Conservation (phyloP, 2,797 vertebrate genomes). For the Acropternis orthonyx region DNA sequence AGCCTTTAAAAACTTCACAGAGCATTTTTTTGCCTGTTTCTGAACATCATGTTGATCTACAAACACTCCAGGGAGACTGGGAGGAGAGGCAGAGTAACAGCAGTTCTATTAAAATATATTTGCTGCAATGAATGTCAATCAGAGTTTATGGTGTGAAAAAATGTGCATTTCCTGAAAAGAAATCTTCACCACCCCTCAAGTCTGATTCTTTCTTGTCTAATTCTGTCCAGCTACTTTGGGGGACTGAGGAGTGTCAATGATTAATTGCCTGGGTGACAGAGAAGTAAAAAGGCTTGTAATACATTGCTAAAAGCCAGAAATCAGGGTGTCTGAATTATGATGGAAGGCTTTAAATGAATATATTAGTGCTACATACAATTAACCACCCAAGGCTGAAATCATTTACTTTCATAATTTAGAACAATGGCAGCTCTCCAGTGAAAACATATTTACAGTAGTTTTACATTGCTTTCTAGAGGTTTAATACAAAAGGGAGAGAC, state of each 20-base stretch:
- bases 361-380: constrained; percentile 9
- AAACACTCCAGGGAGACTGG: neutral
- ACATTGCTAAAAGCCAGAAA: constrained; percentile 57
- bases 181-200: neutral
- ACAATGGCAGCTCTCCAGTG: constrained; percentile 21
- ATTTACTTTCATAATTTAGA: constrained; percentile 36
- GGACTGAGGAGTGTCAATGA: constrained; percentile 32
- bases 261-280: constrained; percentile 43
- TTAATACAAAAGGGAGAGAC: constrained; percentile 9
- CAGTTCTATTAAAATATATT: constrained; percentile 35
- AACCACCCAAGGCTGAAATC: constrained; percentile 31
- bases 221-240: neutral
- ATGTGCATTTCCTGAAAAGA: constrained; percentile 6
- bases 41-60: neutral
- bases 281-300: constrained; percentile 34
- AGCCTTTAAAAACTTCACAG: constrained; percentile 49
- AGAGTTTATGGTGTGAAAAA: constrained; percentile 18
- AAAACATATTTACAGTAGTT: constrained; percentile 45
- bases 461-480: constrained; percentile 9
- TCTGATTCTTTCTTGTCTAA: constrained; percentile 24
- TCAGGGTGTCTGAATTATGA: constrained; percentile 37
- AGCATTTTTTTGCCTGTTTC: constrained; percentile 43
- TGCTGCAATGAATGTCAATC: constrained; percentile 6
- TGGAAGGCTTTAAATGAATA: constrained; percentile 14
- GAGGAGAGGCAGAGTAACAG: neutral